phyloP scores from a whole-genome alignment of 2,113 vertebrate species.

The Prunella himalayana region DNA sequence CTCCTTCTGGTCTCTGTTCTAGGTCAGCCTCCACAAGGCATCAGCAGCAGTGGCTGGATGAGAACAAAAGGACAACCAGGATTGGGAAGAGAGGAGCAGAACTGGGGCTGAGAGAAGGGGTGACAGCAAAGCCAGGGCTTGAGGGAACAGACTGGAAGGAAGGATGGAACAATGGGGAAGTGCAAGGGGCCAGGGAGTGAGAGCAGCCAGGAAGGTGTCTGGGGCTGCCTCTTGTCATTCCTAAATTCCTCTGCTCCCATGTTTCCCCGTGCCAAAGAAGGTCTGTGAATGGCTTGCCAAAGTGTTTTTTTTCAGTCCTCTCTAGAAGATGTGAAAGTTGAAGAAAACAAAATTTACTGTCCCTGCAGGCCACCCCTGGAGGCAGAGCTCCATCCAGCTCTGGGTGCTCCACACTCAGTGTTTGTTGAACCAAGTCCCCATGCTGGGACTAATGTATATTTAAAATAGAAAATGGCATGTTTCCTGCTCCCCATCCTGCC shows the following conservation, averaged over 20 bases:
- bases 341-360: neutral
- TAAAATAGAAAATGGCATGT: neutral
- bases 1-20: too few species aligned
- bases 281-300: neutral
- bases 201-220: neutral
- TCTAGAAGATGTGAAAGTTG: neutral
- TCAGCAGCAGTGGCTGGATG: neutral
- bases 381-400: neutral
- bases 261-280: neutral
- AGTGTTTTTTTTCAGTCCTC: neutral
- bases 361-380: neutral
- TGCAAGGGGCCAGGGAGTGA: accelerated
- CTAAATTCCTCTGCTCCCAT: neutral
- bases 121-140: neutral
- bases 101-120: neutral
- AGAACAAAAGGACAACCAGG: neutral
- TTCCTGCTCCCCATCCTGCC: neutral
- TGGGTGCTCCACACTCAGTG: neutral
- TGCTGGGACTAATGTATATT: neutral
- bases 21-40: too few species aligned
- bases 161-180: neutral
- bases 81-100: neutral
- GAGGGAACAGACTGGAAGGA: neutral
- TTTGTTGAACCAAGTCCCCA: neutral
- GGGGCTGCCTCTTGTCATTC: neutral